phyloP scores from a whole-genome alignment of 92 coral and sea anemone genomes.

The Galaxea fascicularis region DNA sequence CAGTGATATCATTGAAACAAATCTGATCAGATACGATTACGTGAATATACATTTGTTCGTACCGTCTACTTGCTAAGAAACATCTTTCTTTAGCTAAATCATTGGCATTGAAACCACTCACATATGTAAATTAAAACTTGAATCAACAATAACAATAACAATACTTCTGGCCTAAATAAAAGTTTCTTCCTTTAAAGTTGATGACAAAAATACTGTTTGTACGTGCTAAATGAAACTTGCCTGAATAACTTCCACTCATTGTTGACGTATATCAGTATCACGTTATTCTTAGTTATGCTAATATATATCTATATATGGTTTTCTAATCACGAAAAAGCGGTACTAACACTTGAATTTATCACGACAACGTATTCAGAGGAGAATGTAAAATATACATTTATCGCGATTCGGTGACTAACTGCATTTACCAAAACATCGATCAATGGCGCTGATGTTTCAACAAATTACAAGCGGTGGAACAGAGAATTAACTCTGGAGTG shows the following conservation, averaged over 20 bases:
- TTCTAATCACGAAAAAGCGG: conserved; percentile 47
- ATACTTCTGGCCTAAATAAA: conserved; percentile 44
- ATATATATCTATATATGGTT: conserved; percentile 40
- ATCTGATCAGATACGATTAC: conserved; percentile 55
- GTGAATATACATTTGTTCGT: conserved; percentile 51
- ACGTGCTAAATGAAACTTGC: conserved; percentile 50
- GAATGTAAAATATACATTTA: conserved; percentile 44
- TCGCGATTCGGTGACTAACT: conserved; percentile 31
- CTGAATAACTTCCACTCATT: conserved; percentile 49
- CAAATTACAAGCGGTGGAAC: too few species aligned
- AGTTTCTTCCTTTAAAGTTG: conserved; percentile 48
- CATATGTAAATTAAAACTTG: conserved; percentile 50
- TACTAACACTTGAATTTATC: conserved; percentile 47
- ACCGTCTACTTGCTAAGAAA: conserved; percentile 57
- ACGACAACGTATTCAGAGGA: conserved; percentile 46
- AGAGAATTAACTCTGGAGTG: too few species aligned
- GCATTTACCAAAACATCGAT: conserved; percentile 45
- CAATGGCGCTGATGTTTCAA: conserved; percentile 43
- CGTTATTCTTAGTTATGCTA: conserved; percentile 46
- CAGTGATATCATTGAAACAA: conserved; percentile 55
- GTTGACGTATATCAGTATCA: conserved; percentile 50
- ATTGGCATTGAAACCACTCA: conserved; percentile 57
- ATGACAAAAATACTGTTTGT: conserved; percentile 52
- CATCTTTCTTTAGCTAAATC: conserved; percentile 53
- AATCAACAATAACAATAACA: conserved; percentile 51